phyloP scores from a whole-genome alignment of 2,113 vertebrate genomes.

The Hippocampus comes region DNA sequence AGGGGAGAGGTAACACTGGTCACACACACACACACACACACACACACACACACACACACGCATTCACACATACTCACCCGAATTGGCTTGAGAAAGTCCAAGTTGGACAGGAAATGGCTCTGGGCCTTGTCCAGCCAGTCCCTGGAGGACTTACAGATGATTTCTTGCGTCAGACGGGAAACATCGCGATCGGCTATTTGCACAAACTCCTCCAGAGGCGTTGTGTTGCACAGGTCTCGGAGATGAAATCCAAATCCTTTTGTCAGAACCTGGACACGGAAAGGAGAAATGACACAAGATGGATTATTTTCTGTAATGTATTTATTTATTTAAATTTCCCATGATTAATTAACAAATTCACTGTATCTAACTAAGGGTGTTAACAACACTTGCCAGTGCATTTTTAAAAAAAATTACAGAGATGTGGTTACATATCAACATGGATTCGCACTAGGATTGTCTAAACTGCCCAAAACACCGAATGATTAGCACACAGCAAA shows the following conservation, averaged over 20 bases:
- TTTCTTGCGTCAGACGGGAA: conserved; percentile 66
- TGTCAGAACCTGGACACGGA: conserved; percentile 73
- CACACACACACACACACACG: not conserved
- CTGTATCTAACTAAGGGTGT: not conserved
- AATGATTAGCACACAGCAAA: no score
- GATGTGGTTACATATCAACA: not conserved
- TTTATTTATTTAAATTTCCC: not conserved
- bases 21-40: no score
- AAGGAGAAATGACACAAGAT: not conserved
- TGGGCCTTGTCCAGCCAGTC: conserved; percentile 77
- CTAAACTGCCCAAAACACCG: no score
- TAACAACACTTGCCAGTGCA: not conserved
- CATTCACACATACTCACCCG: conserved; percentile 67
- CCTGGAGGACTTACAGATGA: conserved; percentile 78
- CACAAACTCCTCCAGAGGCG: conserved; percentile 75
- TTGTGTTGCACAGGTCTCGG: conserved; percentile 80
- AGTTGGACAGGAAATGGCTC: conserved; percentile 77
- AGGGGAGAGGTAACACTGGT: not conserved
- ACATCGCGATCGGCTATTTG: conserved; percentile 69
- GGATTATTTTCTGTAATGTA: not conserved
- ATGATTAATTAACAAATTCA: not conserved
- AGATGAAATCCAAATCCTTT: conserved; percentile 82
- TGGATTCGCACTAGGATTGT: no score
- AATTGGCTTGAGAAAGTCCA: conserved; percentile 83
- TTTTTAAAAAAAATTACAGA: not conserved